Evolutionary conservation across 2,113 vertebrate species (phyloP), one percentile per base, ranked within the genome.

Genomic region (Gavia stellata): DNA sequence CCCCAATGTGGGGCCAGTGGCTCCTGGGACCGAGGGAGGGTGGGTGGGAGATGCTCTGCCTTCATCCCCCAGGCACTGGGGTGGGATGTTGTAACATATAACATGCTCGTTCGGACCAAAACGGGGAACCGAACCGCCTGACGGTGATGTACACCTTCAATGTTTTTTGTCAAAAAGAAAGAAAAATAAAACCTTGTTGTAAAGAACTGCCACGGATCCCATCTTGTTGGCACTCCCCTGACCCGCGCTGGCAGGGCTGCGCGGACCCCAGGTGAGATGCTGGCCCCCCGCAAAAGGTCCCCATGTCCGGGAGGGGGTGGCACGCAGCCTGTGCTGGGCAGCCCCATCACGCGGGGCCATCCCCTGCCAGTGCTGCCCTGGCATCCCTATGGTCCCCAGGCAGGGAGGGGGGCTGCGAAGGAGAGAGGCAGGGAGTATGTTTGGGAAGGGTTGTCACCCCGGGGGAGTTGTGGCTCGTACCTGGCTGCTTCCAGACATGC

Each of bases 101-200:
- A 97, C 52, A 85, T 36, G 94, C 98, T 98, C 73, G 10, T 97
- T 97, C 38, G 71, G 98, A 94, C 97, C 96, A 97, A 78, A 88
- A 86, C 19, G 24, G 94, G 97, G 96, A 90, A 92, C 85, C 10
- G 66, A 96, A 91, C 87, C 24, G 17, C 81, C 56, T 52, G 82
- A 92, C 4, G 12, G 58, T 44, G 1, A 94, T 93, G 92, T 98
- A 97, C 93, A 98, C 96, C 96, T 97, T 96, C 90, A 92, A 94
- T 97, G 97, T 81, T 96, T 96, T 97, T 97, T 96, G 94, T 98
- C 96, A 96, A 97, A 97, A 96, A 92, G 91, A 97, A 96, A 94
- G 90, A 92, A 97, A 96, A 97, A 98, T 98, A 98, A 98, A 98
- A 98, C 62, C 97, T 98, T 98, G 97, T 98, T 98, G 98, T 98